These are phyloP conservation scores for Neolamprologus variostigma DNA, from an alignment of 2,113 vertebrate species.

Conservation along the genomic window DNA sequence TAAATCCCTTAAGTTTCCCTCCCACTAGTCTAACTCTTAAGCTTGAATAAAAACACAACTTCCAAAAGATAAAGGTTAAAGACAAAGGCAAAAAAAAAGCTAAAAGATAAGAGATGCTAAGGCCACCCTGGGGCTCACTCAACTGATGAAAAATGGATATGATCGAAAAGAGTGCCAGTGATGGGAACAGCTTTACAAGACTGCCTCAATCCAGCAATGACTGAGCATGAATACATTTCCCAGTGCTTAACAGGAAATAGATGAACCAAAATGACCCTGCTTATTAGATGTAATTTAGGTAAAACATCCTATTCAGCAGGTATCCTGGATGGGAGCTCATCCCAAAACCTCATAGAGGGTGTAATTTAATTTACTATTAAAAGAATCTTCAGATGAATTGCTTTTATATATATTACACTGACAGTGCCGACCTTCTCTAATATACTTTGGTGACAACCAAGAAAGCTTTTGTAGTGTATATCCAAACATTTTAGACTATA, in stretches of 20 bases:
- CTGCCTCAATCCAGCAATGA: constrained; percentile 29
- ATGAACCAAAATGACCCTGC: constrained; percentile 53
- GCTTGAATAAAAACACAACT: not conserved
- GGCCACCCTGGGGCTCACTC: constrained; percentile 34
- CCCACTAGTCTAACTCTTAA: not conserved
- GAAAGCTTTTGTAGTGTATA: not conserved
- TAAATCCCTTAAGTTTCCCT: not conserved
- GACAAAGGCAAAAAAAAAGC: constrained; percentile 46
- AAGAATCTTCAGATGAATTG: not conserved
- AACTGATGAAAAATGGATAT: constrained; percentile 56
- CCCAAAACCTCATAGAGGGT: not conserved
- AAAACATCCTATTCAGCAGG: constrained; percentile 47
- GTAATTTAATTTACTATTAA: constrained; percentile 10
- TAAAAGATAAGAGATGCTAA: constrained; percentile 1
- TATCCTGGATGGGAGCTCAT: constrained; percentile 1
- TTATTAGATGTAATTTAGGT: constrained; percentile 55
- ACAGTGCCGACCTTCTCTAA: not conserved
- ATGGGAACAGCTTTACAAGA: constrained; percentile 57
- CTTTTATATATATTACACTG: not conserved
- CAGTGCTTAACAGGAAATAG: constrained; percentile 54
- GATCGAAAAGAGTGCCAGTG: constrained; percentile 44
- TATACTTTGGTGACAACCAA: not conserved
- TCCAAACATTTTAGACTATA: not conserved
- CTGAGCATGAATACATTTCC: constrained; percentile 45
- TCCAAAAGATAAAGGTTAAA: constrained; percentile 42